Evolutionary conservation across 2,113 vertebrate genomes (phyloP).

Genomic region (Brachionichthys hirsutus): DNA sequence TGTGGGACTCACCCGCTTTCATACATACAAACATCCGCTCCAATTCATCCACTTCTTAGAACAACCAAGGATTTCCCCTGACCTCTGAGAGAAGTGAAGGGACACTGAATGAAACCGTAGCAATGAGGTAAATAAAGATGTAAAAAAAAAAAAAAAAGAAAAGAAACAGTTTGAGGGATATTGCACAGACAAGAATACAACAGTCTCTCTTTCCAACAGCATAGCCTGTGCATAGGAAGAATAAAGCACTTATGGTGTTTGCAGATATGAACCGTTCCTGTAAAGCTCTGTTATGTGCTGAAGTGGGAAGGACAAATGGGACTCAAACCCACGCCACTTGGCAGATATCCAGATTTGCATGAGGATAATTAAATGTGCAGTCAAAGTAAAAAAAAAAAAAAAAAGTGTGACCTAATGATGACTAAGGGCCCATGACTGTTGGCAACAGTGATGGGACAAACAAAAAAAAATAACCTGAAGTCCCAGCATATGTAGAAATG

Average conservation of each 20-base stretch:
- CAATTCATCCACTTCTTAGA: slow-evolving; percentile 33
- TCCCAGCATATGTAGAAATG: slow-evolving; percentile 59
- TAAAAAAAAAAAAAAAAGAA: slow-evolving; percentile 71
- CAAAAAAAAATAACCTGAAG: slow-evolving; percentile 54
- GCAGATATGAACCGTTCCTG: slow-evolving; percentile 84
- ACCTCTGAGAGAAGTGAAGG: slow-evolving; percentile 19
- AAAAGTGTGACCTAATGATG: slow-evolving; percentile 21
- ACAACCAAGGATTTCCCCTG: slow-evolving; percentile 40
- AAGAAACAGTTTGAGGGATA: slow-evolving; percentile 65
- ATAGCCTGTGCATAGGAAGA: slow-evolving; percentile 96
- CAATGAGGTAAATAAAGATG: slow-evolving; percentile 72
- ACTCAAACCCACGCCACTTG: slow-evolving; percentile 54
- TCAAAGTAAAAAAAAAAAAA: slow-evolving; percentile 38
- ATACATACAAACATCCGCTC: slow-evolving; percentile 18
- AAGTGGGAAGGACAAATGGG: slow-evolving; percentile 61
- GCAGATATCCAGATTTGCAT: slow-evolving; percentile 54
- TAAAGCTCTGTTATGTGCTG: slow-evolving; percentile 78
- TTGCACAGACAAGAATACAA: slow-evolving; percentile 95
- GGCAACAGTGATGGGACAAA: slow-evolving; percentile 63
- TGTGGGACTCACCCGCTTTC: slow-evolving; percentile 15
- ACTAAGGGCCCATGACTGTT: slow-evolving; percentile 59
- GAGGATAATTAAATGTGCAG: slow-evolving; percentile 34
- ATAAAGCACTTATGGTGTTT: slow-evolving; percentile 99
- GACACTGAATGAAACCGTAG: slow-evolving; percentile 70
- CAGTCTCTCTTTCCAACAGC: slow-evolving; percentile 86